Percentiles rank a stretch among this genome's conserved stretches.
Evolutionary conservation across 2,888 invertebrate genomes (phyloP).

Genomic region (Acrobeloides nanus): DNA sequence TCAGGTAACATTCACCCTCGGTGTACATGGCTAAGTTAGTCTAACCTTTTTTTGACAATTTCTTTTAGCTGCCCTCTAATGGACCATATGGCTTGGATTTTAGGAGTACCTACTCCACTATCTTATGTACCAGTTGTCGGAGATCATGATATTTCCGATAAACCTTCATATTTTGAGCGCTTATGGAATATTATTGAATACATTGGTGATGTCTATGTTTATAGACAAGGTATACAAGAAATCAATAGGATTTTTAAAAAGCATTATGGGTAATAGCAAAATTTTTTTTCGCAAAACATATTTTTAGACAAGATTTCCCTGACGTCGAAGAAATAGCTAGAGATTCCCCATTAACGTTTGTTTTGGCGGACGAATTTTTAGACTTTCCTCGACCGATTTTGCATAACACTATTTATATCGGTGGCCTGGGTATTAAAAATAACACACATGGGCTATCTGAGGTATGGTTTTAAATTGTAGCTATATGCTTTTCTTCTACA

Average conservation of each 20-base stretch:
- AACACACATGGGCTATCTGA: no score
- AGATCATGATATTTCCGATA: constrained; percentile 7
- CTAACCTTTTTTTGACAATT: not conserved
- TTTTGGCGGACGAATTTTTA: constrained; percentile 33
- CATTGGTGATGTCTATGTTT: not conserved
- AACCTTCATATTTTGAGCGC: constrained; percentile 14
- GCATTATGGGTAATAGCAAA: constrained; percentile 8
- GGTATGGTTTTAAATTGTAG: no score
- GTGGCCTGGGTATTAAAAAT: constrained; percentile 24
- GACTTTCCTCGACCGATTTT: constrained; percentile 35
- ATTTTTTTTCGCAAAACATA: not conserved
- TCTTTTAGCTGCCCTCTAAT: constrained; percentile 17
- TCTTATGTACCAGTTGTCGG: constrained; percentile 11
- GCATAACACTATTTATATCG: constrained; percentile 34
- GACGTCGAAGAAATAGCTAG: constrained; percentile 21
- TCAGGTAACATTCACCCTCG: no score
- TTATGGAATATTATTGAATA: constrained; percentile 5
- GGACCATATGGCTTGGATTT: constrained; percentile 10
- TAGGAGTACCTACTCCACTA: constrained; percentile 19
- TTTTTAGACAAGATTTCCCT: constrained; percentile 26
- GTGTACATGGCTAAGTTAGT: no score
- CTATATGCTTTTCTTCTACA: no score
- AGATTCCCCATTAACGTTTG: constrained; percentile 31
- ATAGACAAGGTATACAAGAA: not conserved
- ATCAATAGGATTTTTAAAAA: constrained; percentile 6